Evolutionary conservation across 2,113 vertebrate genomes (phyloP).

Genomic region (Osmerus eperlanus): DNA sequence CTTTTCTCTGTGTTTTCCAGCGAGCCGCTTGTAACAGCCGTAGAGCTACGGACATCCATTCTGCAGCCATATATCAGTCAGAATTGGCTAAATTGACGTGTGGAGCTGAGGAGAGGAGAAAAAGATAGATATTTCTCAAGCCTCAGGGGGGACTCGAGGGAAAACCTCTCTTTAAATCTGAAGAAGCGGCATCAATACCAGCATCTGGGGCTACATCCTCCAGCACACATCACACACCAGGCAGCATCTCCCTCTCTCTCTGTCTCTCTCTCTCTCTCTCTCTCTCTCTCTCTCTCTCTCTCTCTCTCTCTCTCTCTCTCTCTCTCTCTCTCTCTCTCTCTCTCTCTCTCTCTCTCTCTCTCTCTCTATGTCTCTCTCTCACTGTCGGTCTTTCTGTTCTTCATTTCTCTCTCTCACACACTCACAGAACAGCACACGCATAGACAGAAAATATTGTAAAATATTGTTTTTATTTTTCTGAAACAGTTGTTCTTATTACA

Average conservation of each 20-base stretch:
- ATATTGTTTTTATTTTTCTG: no score
- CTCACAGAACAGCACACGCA: no score
- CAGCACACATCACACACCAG: slow-evolving; percentile 26
- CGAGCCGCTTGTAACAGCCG: slow-evolving; percentile 33
- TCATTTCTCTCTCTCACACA: no score
- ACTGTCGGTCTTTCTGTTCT: no score
- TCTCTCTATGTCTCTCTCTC: no score
- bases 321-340: slow-evolving; percentile 10
- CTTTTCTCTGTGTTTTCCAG: slow-evolving; percentile 11
- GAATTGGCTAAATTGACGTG: slow-evolving; percentile 53
- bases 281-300: slow-evolving; percentile 11
- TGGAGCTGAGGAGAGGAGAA: slow-evolving; percentile 41
- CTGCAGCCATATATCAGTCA: slow-evolving; percentile 40
- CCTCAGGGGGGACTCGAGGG: slow-evolving; percentile 45
- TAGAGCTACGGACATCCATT: slow-evolving; percentile 36
- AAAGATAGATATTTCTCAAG: slow-evolving; percentile 45
- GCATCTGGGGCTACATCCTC: slow-evolving; percentile 42
- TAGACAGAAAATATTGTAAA: no score
- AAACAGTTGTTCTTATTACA: no score
- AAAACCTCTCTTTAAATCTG: slow-evolving; percentile 50
- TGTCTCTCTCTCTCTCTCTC: background rate
- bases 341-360: background rate
- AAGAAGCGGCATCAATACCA: slow-evolving; percentile 57
- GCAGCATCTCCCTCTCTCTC: slow-evolving; percentile 15
- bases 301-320: background rate